Percentiles rank a stretch among this genome's conserved stretches.
These are phyloP conservation scores for Leucophenga varia DNA, from an alignment of 1,140 invertebrate species.

Conservation along the genomic window DNA sequence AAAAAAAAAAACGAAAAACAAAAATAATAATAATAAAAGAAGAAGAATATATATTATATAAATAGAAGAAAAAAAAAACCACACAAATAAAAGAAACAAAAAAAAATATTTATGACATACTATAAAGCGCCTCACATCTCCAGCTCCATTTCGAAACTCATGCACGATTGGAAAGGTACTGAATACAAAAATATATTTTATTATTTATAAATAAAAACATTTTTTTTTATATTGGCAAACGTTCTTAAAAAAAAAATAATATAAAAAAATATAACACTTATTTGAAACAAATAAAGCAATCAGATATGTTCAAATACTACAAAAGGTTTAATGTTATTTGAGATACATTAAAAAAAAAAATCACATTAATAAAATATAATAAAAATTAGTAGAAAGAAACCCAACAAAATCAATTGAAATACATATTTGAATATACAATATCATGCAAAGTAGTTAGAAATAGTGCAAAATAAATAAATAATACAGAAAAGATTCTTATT, in stretches of 20 bases:
- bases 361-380: no score
- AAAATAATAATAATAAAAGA: constrained; percentile 11
- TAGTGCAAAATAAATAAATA: no score
- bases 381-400: no score
- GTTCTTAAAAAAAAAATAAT: constrained; percentile 12
- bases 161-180: no score
- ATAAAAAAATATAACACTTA: constrained; percentile 10
- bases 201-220: constrained; percentile 5
- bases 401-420: no score
- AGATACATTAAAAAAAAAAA: no score
- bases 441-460: no score
- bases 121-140: constrained; percentile 26
- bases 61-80: constrained; percentile 29
- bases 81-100: constrained; percentile 13
- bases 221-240: constrained; percentile 14
- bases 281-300: no score
- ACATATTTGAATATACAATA: no score
- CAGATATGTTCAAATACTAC: no score
- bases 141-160: constrained; percentile 44
- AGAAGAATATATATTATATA: constrained; percentile 27
- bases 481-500: no score
- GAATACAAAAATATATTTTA: constrained; percentile 9
- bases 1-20: constrained; percentile 13
- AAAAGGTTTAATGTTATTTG: no score
- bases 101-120: constrained; percentile 9